phyloP scores from a whole-genome alignment of 2,888 invertebrate genomes.

The Drosophila koepferae region DNA sequence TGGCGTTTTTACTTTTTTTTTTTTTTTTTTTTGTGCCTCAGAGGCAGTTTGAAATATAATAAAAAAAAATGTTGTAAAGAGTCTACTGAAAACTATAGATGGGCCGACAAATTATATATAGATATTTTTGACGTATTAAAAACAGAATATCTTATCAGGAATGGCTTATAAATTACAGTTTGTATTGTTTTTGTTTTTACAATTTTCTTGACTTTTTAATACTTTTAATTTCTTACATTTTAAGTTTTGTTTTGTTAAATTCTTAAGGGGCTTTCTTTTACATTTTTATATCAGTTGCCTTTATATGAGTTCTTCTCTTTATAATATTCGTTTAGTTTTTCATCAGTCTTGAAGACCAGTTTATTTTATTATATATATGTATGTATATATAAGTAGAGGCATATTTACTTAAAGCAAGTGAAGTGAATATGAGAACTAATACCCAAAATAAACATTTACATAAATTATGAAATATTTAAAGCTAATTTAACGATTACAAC shows the following conservation, averaged over 20 bases:
- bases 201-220: slow-evolving; percentile 52
- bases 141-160: slow-evolving; percentile 66
- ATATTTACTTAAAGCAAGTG: slow-evolving; percentile 39
- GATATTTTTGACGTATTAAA: slow-evolving; percentile 16
- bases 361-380: slow-evolving; percentile 37
- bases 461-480: slow-evolving; percentile 7
- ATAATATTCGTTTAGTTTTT: slow-evolving; percentile 68
- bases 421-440: slow-evolving; percentile 3
- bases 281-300: slow-evolving; percentile 38
- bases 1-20: slow-evolving; percentile 60
- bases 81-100: slow-evolving; percentile 16
- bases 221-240: slow-evolving; percentile 54
- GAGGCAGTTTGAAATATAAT: slow-evolving; percentile 46
- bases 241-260: slow-evolving; percentile 36
- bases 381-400: slow-evolving; percentile 11
- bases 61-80: slow-evolving; percentile 13
- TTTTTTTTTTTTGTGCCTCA: slow-evolving; percentile 53
- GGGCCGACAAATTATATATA: slow-evolving; percentile 20
- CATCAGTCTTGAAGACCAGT: slow-evolving; percentile 78
- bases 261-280: slow-evolving; percentile 27
- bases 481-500: slow-evolving; percentile 5
- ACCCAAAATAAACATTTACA: slow-evolving; percentile 12
- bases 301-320: slow-evolving; percentile 35
- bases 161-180: slow-evolving; percentile 66
- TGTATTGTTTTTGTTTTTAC: slow-evolving; percentile 47